A percentile compares a stretch with the other conserved stretches of the same genome.
phyloP scores from a whole-genome alignment of 2,888 invertebrate genomes.

The Perizoma flavofasciatum region DNA sequence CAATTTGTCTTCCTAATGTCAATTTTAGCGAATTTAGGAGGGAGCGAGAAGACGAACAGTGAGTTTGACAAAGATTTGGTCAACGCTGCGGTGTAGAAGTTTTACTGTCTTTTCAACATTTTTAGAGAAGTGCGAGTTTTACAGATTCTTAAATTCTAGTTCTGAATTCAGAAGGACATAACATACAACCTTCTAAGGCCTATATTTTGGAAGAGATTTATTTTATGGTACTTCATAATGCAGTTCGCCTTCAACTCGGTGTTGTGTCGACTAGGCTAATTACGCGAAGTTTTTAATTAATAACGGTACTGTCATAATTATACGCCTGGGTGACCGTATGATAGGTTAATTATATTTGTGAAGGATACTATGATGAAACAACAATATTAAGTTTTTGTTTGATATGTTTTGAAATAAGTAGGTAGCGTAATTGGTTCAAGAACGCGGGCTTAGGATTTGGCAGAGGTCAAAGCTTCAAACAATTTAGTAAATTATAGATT shows the following conservation, averaged over 20 bases:
- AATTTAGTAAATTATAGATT: background rate
- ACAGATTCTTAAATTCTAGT: too few species aligned
- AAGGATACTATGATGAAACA: constrained; percentile 25
- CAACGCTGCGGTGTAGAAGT: too few species aligned
- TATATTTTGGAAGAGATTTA: too few species aligned
- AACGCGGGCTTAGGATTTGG: constrained; percentile 1
- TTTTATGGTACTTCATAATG: too few species aligned
- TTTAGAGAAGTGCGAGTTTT: too few species aligned
- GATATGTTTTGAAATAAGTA: constrained; percentile 23
- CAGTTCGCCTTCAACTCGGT: constrained; percentile 19
- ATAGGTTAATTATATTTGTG: constrained; percentile 31
- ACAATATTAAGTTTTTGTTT: constrained; percentile 16
- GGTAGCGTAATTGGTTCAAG: constrained; percentile 18
- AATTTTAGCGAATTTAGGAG: too few species aligned
- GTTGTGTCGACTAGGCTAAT: constrained; percentile 19
- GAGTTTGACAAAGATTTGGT: too few species aligned
- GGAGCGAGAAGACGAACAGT: too few species aligned
- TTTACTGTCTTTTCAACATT: too few species aligned
- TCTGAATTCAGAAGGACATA: too few species aligned
- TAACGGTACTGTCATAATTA: constrained; percentile 27
- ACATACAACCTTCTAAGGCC: too few species aligned
- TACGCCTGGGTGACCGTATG: constrained; percentile 22
- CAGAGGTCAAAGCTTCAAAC: constrained; percentile 18
- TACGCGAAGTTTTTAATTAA: constrained; percentile 23
- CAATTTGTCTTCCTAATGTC: too few species aligned